Percentiles rank a stretch among this genome's conserved stretches.
phyloP scores from a whole-genome alignment of 2,113 vertebrate species.

The Athene cunicularia region DNA sequence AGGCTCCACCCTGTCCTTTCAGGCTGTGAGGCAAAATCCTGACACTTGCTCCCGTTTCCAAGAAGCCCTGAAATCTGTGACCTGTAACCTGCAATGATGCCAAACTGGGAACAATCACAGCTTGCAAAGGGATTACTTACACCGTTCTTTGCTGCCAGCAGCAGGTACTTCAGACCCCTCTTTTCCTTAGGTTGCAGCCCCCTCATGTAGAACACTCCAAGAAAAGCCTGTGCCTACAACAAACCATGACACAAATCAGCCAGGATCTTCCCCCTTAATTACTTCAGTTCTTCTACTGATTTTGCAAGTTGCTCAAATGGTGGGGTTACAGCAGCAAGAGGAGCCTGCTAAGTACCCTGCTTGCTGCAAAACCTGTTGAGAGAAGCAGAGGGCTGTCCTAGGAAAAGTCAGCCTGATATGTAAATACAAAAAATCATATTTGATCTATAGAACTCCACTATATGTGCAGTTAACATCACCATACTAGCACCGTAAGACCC shows the following conservation, averaged over 20 bases:
- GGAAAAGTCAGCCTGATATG: background rate
- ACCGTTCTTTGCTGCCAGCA: constrained; percentile 84
- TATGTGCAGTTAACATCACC: background rate
- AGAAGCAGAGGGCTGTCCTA: background rate
- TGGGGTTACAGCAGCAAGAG: background rate
- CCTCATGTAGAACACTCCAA: constrained; percentile 85
- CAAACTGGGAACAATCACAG: background rate
- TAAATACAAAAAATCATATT: background rate
- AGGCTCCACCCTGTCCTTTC: background rate
- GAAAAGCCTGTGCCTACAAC: constrained; percentile 88
- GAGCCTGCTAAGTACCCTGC: background rate
- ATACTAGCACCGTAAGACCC: background rate
- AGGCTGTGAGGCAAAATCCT: background rate
- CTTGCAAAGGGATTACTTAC: constrained; percentile 57
- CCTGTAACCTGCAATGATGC: background rate
- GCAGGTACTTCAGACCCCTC: constrained; percentile 82
- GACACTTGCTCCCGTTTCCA: accelerated
- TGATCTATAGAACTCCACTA: background rate
- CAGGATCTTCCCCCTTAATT: background rate
- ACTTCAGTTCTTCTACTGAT: background rate
- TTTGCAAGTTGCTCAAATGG: background rate
- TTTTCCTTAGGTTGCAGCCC: constrained; percentile 69
- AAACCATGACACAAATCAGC: background rate
- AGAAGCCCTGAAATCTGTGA: background rate
- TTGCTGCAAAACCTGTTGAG: background rate